A percentile compares a stretch with the other conserved stretches of the same genome.
Evolutionary conservation across 2,113 vertebrate species (phyloP).

Genomic region (Odobenus rosmarus): DNA sequence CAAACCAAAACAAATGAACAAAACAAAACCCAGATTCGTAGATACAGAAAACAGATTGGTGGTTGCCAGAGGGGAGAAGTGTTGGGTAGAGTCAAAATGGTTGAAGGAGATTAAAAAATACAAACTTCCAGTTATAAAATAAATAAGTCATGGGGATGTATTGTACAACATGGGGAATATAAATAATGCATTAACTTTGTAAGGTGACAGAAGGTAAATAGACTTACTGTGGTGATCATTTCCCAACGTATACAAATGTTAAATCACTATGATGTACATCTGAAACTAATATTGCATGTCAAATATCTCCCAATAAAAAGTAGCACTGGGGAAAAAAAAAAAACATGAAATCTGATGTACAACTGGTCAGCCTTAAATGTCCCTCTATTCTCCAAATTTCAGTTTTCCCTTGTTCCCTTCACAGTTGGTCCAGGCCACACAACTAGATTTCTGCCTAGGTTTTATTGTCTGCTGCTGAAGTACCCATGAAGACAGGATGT

Average conservation of each 20-base stretch:
- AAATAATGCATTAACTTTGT: not conserved
- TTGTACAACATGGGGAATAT: not conserved
- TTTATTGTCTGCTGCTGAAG: not conserved
- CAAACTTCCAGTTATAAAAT: not conserved
- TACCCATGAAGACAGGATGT: not conserved
- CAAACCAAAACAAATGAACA: not conserved
- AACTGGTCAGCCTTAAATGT: not conserved
- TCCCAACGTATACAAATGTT: not conserved
- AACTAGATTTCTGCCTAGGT: not conserved
- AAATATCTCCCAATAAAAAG: not conserved
- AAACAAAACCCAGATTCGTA: not conserved
- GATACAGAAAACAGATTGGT: not conserved
- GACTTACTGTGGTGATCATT: not conserved
- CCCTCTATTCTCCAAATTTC: not conserved
- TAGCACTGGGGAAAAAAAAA: not conserved
- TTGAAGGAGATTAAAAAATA: not conserved
- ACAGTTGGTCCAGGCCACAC: not conserved
- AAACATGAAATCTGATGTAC: not conserved
- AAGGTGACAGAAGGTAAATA: not conserved
- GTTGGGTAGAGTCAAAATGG: not conserved
- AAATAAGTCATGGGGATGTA: not conserved
- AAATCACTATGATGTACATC: not conserved
- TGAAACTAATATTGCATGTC: not conserved
- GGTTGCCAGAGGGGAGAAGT: not conserved
- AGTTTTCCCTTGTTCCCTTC: not conserved